phyloP scores from a whole-genome alignment of 2,797 vertebrate species.

The Sus cebifrons region DNA sequence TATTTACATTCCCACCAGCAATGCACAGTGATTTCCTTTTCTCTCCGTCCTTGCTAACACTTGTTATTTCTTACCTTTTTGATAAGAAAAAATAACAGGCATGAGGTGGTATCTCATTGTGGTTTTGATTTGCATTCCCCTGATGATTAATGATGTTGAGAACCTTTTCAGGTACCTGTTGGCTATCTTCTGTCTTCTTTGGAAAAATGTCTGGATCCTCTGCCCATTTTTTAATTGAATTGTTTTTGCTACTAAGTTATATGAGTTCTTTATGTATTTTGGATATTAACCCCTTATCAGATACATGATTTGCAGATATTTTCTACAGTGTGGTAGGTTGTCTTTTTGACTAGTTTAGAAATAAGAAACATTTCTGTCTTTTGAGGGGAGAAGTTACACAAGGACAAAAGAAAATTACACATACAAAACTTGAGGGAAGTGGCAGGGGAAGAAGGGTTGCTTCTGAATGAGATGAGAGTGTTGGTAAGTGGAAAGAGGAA shows the following conservation, averaged over 20 bases:
- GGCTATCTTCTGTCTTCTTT: background rate
- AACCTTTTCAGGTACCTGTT: background rate
- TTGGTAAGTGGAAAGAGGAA: background rate
- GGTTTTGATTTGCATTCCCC: background rate
- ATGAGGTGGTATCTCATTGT: background rate
- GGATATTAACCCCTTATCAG: background rate
- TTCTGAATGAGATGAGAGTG: background rate
- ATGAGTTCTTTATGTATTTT: slow-evolving; percentile 30
- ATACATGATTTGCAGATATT: background rate
- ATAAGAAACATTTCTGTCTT: slow-evolving; percentile 36
- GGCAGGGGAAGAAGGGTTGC: background rate
- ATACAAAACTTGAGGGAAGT: background rate
- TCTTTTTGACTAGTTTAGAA: slow-evolving; percentile 4
- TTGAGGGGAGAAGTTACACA: background rate
- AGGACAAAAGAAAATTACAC: slow-evolving; percentile 4
- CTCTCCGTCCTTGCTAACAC: background rate
- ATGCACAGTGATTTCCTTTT: background rate
- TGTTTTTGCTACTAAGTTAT: background rate
- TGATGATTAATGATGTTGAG: background rate
- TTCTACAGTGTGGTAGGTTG: background rate
- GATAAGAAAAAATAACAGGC: background rate
- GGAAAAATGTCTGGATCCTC: background rate
- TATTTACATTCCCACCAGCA: background rate
- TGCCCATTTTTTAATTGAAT: background rate
- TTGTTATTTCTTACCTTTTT: background rate